A percentile compares a stretch with the other conserved stretches of the same genome.
phyloP scores from a whole-genome alignment of 1,140 invertebrate species.

The Diprion similis region DNA sequence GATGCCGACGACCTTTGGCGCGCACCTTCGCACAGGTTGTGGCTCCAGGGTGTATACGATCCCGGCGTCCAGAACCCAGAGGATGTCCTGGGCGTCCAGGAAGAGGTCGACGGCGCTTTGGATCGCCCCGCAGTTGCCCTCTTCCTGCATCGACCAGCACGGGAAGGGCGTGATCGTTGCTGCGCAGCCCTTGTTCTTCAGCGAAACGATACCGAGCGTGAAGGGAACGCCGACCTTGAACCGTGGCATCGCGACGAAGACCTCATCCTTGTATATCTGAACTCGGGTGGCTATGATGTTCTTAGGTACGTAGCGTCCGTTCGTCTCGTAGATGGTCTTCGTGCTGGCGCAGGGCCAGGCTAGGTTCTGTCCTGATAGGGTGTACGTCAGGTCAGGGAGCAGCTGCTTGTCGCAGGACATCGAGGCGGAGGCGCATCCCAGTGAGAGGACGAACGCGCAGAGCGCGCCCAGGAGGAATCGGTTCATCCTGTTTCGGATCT shows the following conservation, averaged over 20 bases:
- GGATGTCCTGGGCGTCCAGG: constrained; percentile 66
- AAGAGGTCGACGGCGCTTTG: constrained; percentile 69
- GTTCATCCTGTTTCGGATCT: constrained; percentile 34
- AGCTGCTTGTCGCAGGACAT: constrained; percentile 35
- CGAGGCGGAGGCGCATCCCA: background rate
- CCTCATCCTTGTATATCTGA: constrained; percentile 66
- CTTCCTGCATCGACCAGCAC: constrained; percentile 68
- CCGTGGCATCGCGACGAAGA: constrained; percentile 66
- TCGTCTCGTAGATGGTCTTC: constrained; percentile 65
- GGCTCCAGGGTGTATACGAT: constrained; percentile 68
- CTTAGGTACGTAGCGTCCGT: constrained; percentile 64
- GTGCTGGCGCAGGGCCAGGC: constrained; percentile 66
- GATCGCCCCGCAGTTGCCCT: constrained; percentile 67
- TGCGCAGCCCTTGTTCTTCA: constrained; percentile 58
- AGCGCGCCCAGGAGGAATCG: constrained; percentile 24
- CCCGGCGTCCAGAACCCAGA: constrained; percentile 75
- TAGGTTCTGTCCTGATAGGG: constrained; percentile 60
- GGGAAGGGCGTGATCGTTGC: constrained; percentile 66
- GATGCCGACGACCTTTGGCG: constrained; percentile 72
- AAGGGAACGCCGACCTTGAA: constrained; percentile 68
- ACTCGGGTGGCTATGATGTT: constrained; percentile 69
- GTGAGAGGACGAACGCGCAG: constrained; percentile 14
- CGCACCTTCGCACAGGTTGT: constrained; percentile 67
- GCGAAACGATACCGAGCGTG: constrained; percentile 65
- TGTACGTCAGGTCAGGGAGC: constrained; percentile 44